These are phyloP conservation scores for Sphinx pinastri DNA, from an alignment of 2,888 invertebrate species.

Conservation along the genomic window DNA sequence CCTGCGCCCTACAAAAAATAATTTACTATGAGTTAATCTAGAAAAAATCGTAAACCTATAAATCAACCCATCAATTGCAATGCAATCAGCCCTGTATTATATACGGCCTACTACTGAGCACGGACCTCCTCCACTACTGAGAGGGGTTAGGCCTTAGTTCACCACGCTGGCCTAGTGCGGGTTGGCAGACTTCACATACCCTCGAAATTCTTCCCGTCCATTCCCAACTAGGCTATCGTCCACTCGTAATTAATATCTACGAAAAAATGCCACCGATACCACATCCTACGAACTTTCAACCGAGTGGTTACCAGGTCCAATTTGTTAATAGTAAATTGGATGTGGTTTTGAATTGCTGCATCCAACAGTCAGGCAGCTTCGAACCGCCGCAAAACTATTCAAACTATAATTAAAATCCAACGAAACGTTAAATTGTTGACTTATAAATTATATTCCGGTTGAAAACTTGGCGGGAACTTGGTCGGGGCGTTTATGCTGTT, in stretches of 20 bases:
- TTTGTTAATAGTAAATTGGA: conserved; percentile 60
- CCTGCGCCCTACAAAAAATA: too few species aligned
- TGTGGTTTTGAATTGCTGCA: conserved; percentile 50
- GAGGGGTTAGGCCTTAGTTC: too few species aligned
- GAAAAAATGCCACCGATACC: not conserved
- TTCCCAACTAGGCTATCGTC: too few species aligned
- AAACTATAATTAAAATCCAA: conserved; percentile 26
- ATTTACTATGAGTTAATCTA: too few species aligned
- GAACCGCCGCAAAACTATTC: conserved; percentile 25
- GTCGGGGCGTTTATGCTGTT: not conserved
- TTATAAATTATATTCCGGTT: conserved; percentile 17
- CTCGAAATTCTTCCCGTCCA: too few species aligned
- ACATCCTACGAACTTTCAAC: conserved; percentile 30
- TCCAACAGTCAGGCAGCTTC: conserved; percentile 37
- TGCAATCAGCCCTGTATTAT: too few species aligned
- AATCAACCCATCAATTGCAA: too few species aligned
- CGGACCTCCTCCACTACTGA: too few species aligned
- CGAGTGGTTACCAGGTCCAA: conserved; percentile 43
- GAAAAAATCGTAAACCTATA: too few species aligned
- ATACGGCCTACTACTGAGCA: too few species aligned
- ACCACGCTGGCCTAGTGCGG: too few species aligned
- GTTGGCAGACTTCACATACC: too few species aligned
- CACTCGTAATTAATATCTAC: not conserved
- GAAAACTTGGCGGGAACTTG: conserved; percentile 16
- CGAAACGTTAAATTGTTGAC: conserved; percentile 24